Evolutionary conservation across 1,140 invertebrate genomes (phyloP), one percentile per base, ranked within the genome.

Genomic region (Trypoxylus dichotomus): DNA sequence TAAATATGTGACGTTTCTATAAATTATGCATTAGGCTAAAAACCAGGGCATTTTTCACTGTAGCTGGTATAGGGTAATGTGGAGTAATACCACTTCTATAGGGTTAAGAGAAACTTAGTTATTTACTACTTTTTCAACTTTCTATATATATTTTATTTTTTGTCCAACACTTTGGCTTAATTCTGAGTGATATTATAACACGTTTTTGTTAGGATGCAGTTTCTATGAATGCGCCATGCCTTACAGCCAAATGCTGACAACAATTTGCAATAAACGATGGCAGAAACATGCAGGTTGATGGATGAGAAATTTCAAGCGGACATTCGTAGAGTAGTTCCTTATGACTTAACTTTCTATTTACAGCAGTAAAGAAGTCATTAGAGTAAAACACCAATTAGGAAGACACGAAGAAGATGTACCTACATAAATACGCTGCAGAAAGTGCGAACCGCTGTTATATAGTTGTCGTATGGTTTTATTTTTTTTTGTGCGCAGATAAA

Each of bases 1-100:
- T 68, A 68, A 68, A 68, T 68, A 68, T 24, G 60, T 68, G 60
- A 68, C 24, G 60, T 68, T 68, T 68, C 27, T 68, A 68, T 68
- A 68, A 25, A 68, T 68, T 68, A 68, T 68, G 24, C 60, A 68
- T 68, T 68, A 68, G 15, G 25, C 27, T 29, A 11, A 54, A 54
- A 54, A 54, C 1, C 15, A 54, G n/a, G 15, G 19, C 15, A n/a
- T 54, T 54, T 54, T 15, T 5, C 47, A 19, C 32, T 37, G 32
- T 8, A 37, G 10, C 32, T 37, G 32, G 5, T 37, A n/a, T n/a
- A 37, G 32, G 32, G 32, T 37, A 37, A 8, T 37, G 32, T 37
- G 10, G 32, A 37, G 2, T 37, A 37, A 37, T 37, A 37, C 32
- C 10, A 37, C 32, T 8, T 0, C 10, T 37, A 37, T 5, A 37